Percentiles rank a stretch among this genome's conserved stretches.
Evolutionary conservation across 1,140 invertebrate genomes (phyloP).

Genomic region (Tetranychus cinnabarinus): DNA sequence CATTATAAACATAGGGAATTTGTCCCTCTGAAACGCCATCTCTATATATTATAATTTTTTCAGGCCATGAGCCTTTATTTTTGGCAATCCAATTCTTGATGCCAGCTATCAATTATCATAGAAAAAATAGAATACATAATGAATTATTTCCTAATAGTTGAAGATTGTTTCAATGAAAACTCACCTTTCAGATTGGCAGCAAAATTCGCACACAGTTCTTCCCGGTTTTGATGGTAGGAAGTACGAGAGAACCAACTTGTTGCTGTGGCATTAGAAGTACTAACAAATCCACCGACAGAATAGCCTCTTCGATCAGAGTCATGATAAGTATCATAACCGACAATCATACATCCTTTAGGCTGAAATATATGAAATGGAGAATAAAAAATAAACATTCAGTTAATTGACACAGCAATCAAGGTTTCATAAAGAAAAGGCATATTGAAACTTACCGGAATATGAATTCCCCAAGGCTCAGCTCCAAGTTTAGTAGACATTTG

Average conservation of each 20-base stretch:
- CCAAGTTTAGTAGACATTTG: slow-evolving; percentile 36
- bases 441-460: slow-evolving; percentile 24
- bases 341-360: slow-evolving; percentile 23
- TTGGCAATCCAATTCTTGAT: slow-evolving; percentile 22
- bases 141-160: too few relatives aligned
- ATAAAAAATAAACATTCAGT: not conserved
- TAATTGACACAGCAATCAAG: too few relatives aligned
- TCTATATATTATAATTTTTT: slow-evolving; percentile 24
- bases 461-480: slow-evolving; percentile 29
- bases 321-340: slow-evolving; percentile 29
- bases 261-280: slow-evolving; percentile 26
- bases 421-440: not conserved
- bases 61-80: slow-evolving; percentile 15
- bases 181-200: slow-evolving; percentile 17
- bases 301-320: slow-evolving; percentile 17
- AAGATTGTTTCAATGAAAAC: not conserved
- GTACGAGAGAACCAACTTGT: slow-evolving; percentile 45
- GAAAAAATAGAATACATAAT: not conserved
- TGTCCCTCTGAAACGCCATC: slow-evolving; percentile 29
- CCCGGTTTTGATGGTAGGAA: slow-evolving; percentile 20
- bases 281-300: slow-evolving; percentile 25
- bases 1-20: slow-evolving; percentile 12
- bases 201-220: slow-evolving; percentile 23
- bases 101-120: slow-evolving; percentile 9
- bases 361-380: slow-evolving; percentile 1